Base-by-base conservation (phyloP, 2,113 vertebrate species). In the Rostratula benghalensis region DNA sequence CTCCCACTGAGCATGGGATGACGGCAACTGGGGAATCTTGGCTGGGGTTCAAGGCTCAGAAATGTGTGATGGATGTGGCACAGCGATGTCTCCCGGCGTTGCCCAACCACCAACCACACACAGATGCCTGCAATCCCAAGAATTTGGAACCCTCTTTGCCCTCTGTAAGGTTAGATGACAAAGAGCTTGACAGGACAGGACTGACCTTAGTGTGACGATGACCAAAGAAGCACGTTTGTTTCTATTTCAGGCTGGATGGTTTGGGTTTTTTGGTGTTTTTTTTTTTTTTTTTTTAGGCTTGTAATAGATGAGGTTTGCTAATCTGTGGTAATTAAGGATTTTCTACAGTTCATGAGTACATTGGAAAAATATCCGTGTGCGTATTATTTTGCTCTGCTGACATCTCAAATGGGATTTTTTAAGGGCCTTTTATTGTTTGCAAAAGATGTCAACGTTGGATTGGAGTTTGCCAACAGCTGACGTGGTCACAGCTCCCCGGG, bases 1-100 rank as follows among this genome's bases (percentile, higher is more conserved):
- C n/a, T 61, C n/a, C 43, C 4, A 4, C 12, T 21, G 16, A 1
- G 22, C 35, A 13, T 0, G 3, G 37, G 37, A 4, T 4, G 37
- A 28, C 0, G 3, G 57, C 46, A 15, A 3, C 1, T 9, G 31
- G 12, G 19, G 31, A 33, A 3, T 4, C 9, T 2, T 60, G 87
- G 15, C 65, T 4, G 41, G 39, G 22, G 13, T 53, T 16, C 48
- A 46, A 41, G 63, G 76, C 70, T 69, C 20, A 19, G 67, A 41
- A 54, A 12, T 0, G 0, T 4, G 24, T 10, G 60, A 15, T 2
- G 13, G 51, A 50, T 54, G 48, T 2, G 5, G 28, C 43, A 6
- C 21, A 8, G 53, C 1, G 14, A 24, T 10, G 70, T 31, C 57
- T 68, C n/a, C 67, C n/a, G 24, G 41, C 28, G 0, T 63, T 61